Percentiles rank a stretch among this genome's conserved stretches.
Evolutionary conservation across 2,888 invertebrate species (phyloP).

Genomic region (Eulithis prunata): DNA sequence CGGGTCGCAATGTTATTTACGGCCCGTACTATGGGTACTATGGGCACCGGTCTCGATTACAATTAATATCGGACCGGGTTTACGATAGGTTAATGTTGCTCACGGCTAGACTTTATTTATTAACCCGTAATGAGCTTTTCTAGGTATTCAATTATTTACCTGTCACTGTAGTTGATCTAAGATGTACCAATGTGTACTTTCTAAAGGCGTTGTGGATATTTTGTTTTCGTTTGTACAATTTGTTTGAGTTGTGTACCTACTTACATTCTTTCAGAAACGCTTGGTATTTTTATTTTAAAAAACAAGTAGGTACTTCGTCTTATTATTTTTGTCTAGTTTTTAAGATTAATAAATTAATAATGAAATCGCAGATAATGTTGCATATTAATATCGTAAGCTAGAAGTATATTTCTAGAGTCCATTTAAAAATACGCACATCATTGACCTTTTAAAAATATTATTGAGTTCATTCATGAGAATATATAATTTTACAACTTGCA

Average conservation of each 20-base stretch:
- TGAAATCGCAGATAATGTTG: too few species aligned
- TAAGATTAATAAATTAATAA: too few species aligned
- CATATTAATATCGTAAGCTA: too few species aligned
- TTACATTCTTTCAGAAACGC: too few species aligned
- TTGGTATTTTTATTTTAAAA: too few species aligned
- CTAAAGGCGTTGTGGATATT: background rate
- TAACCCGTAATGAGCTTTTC: slow-evolving; percentile 51
- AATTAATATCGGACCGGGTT: slow-evolving; percentile 51
- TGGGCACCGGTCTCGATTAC: slow-evolving; percentile 46
- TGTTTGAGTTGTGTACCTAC: too few species aligned
- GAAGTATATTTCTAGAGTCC: background rate
- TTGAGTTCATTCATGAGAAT: slow-evolving; percentile 16
- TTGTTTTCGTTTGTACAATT: background rate
- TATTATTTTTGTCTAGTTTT: too few species aligned
- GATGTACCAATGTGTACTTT: slow-evolving; percentile 11
- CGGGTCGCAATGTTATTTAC: slow-evolving; percentile 42
- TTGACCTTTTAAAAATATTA: slow-evolving; percentile 8
- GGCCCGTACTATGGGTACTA: slow-evolving; percentile 10
- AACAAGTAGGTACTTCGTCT: too few species aligned
- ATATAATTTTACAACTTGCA: slow-evolving; percentile 31
- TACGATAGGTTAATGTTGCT: slow-evolving; percentile 46
- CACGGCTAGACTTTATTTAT: slow-evolving; percentile 53
- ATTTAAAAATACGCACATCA: background rate
- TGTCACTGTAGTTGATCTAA: slow-evolving; percentile 27
- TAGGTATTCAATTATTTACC: slow-evolving; percentile 39